Conservation (phyloP, 2,888 invertebrate genomes). For the Ecdyonurus torrentis region DNA sequence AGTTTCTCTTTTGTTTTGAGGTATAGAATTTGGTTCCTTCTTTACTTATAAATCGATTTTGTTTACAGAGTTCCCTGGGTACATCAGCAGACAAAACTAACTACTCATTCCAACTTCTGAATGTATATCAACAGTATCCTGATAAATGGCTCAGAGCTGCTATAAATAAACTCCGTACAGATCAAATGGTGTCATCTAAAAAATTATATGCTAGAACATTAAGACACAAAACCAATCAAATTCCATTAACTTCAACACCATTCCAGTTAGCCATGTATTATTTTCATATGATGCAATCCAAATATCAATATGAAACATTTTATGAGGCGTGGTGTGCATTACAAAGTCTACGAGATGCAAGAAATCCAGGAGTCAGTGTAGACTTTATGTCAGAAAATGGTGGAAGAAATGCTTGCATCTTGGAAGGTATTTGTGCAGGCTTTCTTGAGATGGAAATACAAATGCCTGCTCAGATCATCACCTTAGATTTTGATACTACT, state of each 20-base stretch:
- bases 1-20: constrained; percentile 10
- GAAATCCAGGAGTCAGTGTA: constrained; percentile 14
- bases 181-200: constrained; percentile 40
- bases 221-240: constrained; percentile 26
- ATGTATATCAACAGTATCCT: constrained; percentile 53
- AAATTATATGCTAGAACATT: constrained; percentile 24
- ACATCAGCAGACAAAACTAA: constrained; percentile 41
- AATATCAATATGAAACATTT: constrained; percentile 30
- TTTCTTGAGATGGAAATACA: constrained; percentile 12
- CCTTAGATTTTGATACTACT: constrained; percentile 32
- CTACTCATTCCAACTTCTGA: constrained; percentile 47
- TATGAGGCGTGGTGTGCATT: constrained; percentile 23
- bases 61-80: constrained; percentile 47
- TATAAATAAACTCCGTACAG: constrained; percentile 37
- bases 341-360: constrained; percentile 16
- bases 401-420: constrained; percentile 31
- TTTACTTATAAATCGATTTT: too few relatives aligned
- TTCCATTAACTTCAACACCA: constrained; percentile 32
- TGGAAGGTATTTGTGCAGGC: constrained; percentile 22
- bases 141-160: constrained; percentile 42
- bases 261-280: constrained; percentile 29
- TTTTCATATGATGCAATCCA: constrained; percentile 13
- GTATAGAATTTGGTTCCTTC: constrained; percentile 10
- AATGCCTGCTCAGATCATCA: constrained; percentile 37
- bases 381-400: constrained; percentile 28